Conservation (phyloP, 2,888 invertebrate genomes). For the Andricus quercusramuli region DNA sequence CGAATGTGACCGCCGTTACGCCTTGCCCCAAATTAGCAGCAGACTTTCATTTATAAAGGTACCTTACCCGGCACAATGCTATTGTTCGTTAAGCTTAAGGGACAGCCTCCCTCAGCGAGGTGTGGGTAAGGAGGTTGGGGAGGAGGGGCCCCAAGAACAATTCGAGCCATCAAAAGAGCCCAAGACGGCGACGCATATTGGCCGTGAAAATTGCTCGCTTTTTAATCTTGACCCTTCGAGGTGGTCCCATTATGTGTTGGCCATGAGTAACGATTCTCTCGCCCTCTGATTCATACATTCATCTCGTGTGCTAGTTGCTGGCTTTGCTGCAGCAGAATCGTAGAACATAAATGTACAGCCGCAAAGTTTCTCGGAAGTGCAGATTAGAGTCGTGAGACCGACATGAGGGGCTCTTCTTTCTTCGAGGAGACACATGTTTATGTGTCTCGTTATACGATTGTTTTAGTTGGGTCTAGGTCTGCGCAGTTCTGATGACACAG, state of each 20-base stretch:
- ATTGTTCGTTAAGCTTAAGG: slow-evolving; percentile 62
- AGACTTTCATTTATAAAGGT: slow-evolving; percentile 75
- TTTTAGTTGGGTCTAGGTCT: slow-evolving; percentile 8
- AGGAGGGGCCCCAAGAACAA: slow-evolving; percentile 47
- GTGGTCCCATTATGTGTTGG: slow-evolving; percentile 52
- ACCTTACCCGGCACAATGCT: slow-evolving; percentile 64
- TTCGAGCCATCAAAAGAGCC: slow-evolving; percentile 52
- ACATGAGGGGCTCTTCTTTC: neutral
- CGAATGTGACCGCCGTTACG: slow-evolving; percentile 46
- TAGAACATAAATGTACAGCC: slow-evolving; percentile 8
- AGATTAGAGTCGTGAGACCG: slow-evolving; percentile 34
- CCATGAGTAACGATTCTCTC: slow-evolving; percentile 40
- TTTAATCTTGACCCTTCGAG: slow-evolving; percentile 63
- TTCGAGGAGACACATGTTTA: slow-evolving; percentile 9
- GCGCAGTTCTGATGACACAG: neutral
- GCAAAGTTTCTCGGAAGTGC: slow-evolving; percentile 32
- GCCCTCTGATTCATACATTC: slow-evolving; percentile 22
- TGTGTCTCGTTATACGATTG: slow-evolving; percentile 35
- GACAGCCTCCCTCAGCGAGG: slow-evolving; percentile 46
- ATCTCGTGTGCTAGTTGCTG: neutral
- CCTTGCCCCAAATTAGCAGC: slow-evolving; percentile 73
- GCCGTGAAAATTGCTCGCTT: slow-evolving; percentile 68
- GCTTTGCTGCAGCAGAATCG: neutral
- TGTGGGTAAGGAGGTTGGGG: neutral
- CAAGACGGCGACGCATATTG: slow-evolving; percentile 60